Evolutionary conservation across 1,140 invertebrate genomes (phyloP), one percentile per base, ranked within the genome.

Genomic region (Eulimnadia texana): DNA sequence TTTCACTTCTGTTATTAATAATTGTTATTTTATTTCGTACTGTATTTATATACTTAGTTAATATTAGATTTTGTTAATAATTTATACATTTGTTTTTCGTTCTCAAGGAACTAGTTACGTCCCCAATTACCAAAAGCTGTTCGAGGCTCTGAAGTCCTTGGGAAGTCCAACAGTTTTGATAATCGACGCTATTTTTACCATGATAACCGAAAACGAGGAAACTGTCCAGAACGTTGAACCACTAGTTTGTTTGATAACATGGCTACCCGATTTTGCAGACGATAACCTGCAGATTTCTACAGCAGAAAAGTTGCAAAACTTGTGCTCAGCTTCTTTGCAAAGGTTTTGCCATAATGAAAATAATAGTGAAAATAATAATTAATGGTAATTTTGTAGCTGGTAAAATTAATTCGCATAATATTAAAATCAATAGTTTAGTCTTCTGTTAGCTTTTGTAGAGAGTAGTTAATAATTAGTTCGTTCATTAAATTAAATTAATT

Each of bases 191-290:
- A 69, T 75, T 27, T 66, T 76, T 28, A 68, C 71, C 27, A 69
- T 75, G 29, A 67, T 76, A 28, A 62, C 66, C 42, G 68, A 69
- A 22, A 47, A 24, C n/a, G 65, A 20, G 60, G 29, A 50, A 24
- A 49, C 42, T 24, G 64, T 69, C 9, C 67, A 68, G 63, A 71
- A 71, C 64, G 62, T 68, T 11, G 66, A 72, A 61, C 67, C 69
- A 28, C 59, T 72, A 2, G 52, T 70, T 24, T 56, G 66, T 58
- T 52, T 72, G 16, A 62, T 71, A 3, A 61, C 67, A n/a, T 75
- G 74, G 74, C 33, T 76, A 28, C 68, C 69, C 0, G 64, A 70
- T n/a, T 69, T 77, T 23, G 66, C 70, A 28, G 72, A 71, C 22
- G 67, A 67, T 2, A 70, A 74, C 16, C 63, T 52, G 23, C 63